Percentiles rank a stretch among this genome's conserved stretches.
These are phyloP conservation scores for Zosterops pallidus DNA, from an alignment of 2,113 vertebrate genomes.

Conservation along the genomic window DNA sequence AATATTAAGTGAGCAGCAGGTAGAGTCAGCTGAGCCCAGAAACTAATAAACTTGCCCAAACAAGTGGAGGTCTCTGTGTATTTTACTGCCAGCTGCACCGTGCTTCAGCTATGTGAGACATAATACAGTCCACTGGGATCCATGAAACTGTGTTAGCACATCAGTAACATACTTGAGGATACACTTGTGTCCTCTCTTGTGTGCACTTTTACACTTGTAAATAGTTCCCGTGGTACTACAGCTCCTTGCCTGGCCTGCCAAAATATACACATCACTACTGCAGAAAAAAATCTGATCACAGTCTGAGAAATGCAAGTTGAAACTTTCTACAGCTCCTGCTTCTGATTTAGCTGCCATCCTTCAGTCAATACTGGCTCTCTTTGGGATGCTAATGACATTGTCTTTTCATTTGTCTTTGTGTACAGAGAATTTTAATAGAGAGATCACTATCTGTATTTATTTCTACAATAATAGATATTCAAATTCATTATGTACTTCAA, in stretches of 20 bases:
- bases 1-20: conserved; percentile 25
- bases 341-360: background rate
- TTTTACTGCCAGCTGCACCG: background rate
- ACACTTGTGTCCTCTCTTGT: background rate
- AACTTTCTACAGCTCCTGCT: background rate
- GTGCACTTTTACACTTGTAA: background rate
- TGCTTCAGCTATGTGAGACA: background rate
- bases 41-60: conserved; percentile 46
- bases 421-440: background rate
- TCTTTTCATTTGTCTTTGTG: background rate
- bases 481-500: background rate
- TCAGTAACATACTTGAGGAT: conserved; percentile 3
- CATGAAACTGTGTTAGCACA: conserved; percentile 43
- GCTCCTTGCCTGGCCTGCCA: background rate
- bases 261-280: background rate
- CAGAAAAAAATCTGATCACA: background rate
- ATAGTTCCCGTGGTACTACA: background rate
- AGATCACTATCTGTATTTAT: background rate
- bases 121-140: conserved; percentile 2
- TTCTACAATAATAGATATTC: background rate
- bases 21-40: background rate
- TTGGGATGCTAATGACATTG: background rate
- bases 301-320: background rate
- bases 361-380: background rate
- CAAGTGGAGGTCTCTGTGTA: background rate